These are phyloP conservation scores for Acanthococcus lagerstroemiae DNA, from an alignment of 2,888 invertebrate species.

Conservation along the genomic window DNA sequence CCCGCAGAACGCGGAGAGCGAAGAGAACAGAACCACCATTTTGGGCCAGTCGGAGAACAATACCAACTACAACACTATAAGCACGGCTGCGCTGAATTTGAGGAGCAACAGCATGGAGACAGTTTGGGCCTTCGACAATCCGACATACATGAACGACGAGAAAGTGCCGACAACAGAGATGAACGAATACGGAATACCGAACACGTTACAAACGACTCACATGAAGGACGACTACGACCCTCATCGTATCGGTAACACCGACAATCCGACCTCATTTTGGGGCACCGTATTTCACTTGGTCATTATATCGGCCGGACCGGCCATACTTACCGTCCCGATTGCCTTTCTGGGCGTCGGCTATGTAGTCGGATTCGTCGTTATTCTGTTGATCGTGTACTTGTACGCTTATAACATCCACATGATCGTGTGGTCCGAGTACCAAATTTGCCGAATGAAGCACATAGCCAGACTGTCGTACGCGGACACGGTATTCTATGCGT, in stretches of 20 bases:
- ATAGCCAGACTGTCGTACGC: constrained; percentile 7
- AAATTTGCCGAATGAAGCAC: constrained; percentile 16
- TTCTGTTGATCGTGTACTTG: neutral
- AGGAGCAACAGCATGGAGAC: constrained; percentile 13
- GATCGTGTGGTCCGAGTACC: constrained; percentile 3
- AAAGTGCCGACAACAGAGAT: neutral
- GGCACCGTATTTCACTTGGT: constrained; percentile 13
- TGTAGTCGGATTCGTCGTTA: neutral
- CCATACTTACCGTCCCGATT: constrained; percentile 7
- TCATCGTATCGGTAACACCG: constrained; percentile 11
- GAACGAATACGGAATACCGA: constrained; percentile 4
- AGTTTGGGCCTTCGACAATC: constrained; percentile 10
- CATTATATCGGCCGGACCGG: constrained; percentile 19
- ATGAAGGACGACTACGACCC: constrained; percentile 12
- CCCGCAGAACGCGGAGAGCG: neutral
- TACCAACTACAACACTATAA: constrained; percentile 57
- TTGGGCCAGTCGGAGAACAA: constrained; percentile 54
- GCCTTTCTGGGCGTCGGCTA: constrained; percentile 3
- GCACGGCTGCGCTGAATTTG: neutral
- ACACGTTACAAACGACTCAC: neutral
- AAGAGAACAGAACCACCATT: neutral
- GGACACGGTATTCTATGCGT: constrained; percentile 3
- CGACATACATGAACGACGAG: neutral
- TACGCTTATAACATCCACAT: constrained; percentile 14
- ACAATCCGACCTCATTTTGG: constrained; percentile 20